phyloP scores from a whole-genome alignment of 1,140 invertebrate genomes.

The Bombus impatiens region DNA sequence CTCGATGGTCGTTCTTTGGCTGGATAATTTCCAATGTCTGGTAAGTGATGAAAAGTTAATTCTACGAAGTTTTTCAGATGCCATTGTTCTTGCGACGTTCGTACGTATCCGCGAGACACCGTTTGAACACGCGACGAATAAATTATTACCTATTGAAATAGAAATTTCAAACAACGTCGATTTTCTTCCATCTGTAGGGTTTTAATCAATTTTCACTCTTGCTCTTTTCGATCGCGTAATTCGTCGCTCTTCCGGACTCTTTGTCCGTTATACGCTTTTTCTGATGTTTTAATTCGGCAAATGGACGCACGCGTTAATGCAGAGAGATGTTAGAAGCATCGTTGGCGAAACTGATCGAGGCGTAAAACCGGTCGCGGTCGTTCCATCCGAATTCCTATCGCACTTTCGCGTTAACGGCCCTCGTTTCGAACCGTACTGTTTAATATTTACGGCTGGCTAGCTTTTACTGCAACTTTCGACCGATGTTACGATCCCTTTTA shows the following conservation, averaged over 20 bases:
- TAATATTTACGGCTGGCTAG: constrained; percentile 3
- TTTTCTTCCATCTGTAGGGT: no score
- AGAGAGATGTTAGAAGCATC: background rate
- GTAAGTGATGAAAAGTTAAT: background rate
- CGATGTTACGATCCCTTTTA: background rate
- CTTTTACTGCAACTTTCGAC: background rate
- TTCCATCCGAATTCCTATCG: constrained; percentile 1
- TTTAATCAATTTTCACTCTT: no score
- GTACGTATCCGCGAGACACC: no score
- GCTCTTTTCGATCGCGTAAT: no score
- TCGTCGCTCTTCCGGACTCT: no score
- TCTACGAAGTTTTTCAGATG: background rate
- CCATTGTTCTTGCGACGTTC: no score
- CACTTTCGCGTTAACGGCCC: background rate
- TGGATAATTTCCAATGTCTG: background rate
- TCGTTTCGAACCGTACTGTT: background rate
- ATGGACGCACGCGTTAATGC: background rate
- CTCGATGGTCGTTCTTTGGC: background rate
- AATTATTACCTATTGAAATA: no score
- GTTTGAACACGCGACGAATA: no score
- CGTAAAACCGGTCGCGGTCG: background rate
- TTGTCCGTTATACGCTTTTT: no score
- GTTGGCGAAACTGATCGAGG: constrained; percentile 3
- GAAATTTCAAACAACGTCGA: no score
- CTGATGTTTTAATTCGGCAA: no score